Conservation (phyloP, 2,797 vertebrate species). For the Melanotaenia parkinsoni region DNA sequence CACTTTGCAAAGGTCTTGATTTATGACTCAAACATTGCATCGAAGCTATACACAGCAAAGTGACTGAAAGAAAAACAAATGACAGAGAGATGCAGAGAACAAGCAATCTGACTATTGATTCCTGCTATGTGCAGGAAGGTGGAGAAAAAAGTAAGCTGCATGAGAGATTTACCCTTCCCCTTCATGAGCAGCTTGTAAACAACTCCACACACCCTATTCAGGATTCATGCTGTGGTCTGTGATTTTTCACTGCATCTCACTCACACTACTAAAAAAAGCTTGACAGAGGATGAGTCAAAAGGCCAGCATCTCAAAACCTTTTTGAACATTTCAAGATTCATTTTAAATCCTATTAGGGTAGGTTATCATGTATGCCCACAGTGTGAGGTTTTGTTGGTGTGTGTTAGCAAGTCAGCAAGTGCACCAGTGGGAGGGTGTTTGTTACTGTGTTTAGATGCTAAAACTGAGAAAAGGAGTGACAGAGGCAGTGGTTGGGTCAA, state of each 20-base stretch:
- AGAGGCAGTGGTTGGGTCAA: constrained; percentile 61
- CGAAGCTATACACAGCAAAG: constrained; percentile 44
- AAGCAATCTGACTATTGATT: constrained; percentile 69
- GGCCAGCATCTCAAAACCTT: constrained; percentile 27
- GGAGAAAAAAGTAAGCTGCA: constrained; percentile 49
- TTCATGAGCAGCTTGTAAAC: constrained; percentile 67
- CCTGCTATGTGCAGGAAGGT: constrained; percentile 52
- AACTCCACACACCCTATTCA: constrained; percentile 39
- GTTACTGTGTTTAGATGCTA: constrained; percentile 51
- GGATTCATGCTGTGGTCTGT: constrained; percentile 43
- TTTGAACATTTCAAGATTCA: constrained; percentile 48
- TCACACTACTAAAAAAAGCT: constrained; percentile 16
- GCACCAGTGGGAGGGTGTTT: constrained; percentile 29
- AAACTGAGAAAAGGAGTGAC: constrained; percentile 48
- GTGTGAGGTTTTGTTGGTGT: constrained; percentile 6
- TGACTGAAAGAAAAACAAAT: constrained; percentile 61
- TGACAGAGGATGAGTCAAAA: constrained; percentile 48
- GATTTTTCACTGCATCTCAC: constrained; percentile 41
- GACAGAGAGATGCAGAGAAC: constrained; percentile 50
- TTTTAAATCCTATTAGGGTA: constrained; percentile 32
- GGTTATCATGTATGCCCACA: constrained; percentile 26
- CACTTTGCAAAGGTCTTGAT: constrained; percentile 50
- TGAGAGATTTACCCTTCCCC: constrained; percentile 46
- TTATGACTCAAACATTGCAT: constrained; percentile 59
- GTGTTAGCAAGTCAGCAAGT: constrained; percentile 25